These are phyloP conservation scores for Onychomys leucogaster DNA, from an alignment of 2,797 vertebrate genomes.

Conservation along the genomic window DNA sequence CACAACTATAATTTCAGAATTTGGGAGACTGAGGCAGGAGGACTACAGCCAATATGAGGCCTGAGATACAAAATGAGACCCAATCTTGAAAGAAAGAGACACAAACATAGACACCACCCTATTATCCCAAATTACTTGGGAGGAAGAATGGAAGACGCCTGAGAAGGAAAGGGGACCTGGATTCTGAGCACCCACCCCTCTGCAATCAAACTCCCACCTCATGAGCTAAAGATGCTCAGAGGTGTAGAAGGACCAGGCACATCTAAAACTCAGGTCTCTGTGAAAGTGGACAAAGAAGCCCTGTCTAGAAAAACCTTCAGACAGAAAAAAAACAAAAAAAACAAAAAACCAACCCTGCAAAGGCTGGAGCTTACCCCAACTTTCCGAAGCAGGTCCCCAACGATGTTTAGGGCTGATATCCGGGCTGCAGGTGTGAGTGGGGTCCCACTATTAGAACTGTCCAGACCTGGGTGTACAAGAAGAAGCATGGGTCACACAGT, in stretches of 20 bases:
- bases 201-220: no score
- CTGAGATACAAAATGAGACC: neutral
- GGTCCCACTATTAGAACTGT: slow-evolving; percentile 91
- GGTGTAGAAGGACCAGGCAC: accelerated
- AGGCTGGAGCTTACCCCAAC: slow-evolving; percentile 92
- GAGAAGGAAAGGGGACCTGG: neutral
- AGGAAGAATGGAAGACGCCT: neutral
- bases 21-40: neutral
- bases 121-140: neutral
- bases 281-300: neutral
- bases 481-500: accelerated
- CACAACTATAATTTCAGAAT: neutral
- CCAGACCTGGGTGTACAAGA: slow-evolving; percentile 84
- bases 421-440: slow-evolving; percentile 97
- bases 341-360: no score
- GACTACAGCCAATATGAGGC: neutral
- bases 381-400: slow-evolving; percentile 98
- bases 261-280: neutral
- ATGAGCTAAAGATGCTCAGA: accelerated
- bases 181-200: neutral
- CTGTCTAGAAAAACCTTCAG: neutral
- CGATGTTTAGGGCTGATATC: slow-evolving; percentile 98
- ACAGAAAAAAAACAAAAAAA: no score
- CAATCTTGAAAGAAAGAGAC: neutral
- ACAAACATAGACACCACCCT: neutral